Base-by-base conservation (phyloP, 2,113 vertebrate species). In the Rhynchomys soricoides region DNA sequence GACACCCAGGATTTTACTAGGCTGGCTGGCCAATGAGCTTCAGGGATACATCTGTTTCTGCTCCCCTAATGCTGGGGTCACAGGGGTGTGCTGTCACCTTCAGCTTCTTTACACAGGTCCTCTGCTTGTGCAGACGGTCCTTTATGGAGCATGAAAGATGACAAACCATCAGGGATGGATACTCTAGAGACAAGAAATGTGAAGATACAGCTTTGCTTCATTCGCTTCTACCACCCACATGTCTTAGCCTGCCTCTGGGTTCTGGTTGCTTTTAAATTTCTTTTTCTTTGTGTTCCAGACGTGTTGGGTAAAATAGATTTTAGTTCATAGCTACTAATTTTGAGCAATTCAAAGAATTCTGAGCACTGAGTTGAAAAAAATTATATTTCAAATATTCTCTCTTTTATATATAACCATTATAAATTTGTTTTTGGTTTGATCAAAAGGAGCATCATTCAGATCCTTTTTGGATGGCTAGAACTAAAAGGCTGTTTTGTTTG, bases 401-500 rank as follows among this genome's bases (percentile, higher is more conserved):
- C 62, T 22, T 62, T 75, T 74, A 45, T 50, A 29, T 37, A 3
- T 81, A 79, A 48, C 10, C 48, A 50, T 62, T 86, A 40, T 3
- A 64, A 22, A 34, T 79, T 70, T 94, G 29, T 90, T 91, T 75
- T 78, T 82, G 57, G 34, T 2, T 24, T 82, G 66, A 3, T 71
- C 50, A 79, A 86, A 93, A 86, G 40, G 43, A 73, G 0, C 40
- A 40, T 43, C 22, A 86, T 45, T 89, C 13, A 62, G 21, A 74
- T 62, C 24, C 21, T 45, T 92, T 81, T 66, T 86, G 43, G 86
- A 43, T 93, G 64, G 55, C 34, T 73, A 79, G 34, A 83, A 75
- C 71, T 88, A 57, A 91, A 86, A 86, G 55, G 45, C 66, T 78
- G 73, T 66, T 90, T 64, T 94, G 78, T 59, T 77, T 86, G 3